Evolutionary conservation across 2,797 vertebrate genomes (phyloP).

Genomic region (Poeciliopsis paucimaculata): DNA sequence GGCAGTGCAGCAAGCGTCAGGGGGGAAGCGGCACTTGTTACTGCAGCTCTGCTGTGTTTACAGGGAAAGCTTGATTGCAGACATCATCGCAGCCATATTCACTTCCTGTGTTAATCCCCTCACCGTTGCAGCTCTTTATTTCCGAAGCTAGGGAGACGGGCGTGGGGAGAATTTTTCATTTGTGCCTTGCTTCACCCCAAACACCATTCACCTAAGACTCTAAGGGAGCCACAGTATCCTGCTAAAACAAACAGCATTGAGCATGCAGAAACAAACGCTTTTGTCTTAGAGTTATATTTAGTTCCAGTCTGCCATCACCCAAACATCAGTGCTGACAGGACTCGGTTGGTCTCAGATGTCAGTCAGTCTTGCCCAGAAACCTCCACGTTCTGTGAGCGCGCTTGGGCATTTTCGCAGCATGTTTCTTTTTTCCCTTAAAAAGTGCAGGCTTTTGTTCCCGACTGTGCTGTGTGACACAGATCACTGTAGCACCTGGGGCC

Average conservation of each 20-base stretch:
- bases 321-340: conserved; percentile 46
- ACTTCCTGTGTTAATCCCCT: conserved; percentile 79
- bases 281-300: conserved; percentile 80
- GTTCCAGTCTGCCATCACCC: conserved; percentile 49
- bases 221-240: conserved; percentile 74
- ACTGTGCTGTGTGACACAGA: conserved; percentile 24
- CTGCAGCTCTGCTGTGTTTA: conserved; percentile 69
- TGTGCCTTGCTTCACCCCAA: conserved; percentile 66
- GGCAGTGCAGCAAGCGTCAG: conserved; percentile 44
- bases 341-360: conserved; percentile 28
- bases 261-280: conserved; percentile 77
- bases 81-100: conserved; percentile 60
- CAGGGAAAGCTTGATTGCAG: conserved; percentile 68
- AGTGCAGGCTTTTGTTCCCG: conserved; percentile 12
- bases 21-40: conserved; percentile 58
- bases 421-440: neutral
- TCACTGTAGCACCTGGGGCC: conserved; percentile 29
- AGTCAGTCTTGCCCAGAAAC: conserved; percentile 5
- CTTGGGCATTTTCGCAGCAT: conserved; percentile 7
- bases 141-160: conserved; percentile 32
- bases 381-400: conserved; percentile 2
- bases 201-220: conserved; percentile 65
- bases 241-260: conserved; percentile 78
- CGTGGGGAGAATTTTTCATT: conserved; percentile 47
- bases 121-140: conserved; percentile 55